Base-by-base conservation (phyloP, 2,888 invertebrate species). In the Amaurobius ferox region DNA sequence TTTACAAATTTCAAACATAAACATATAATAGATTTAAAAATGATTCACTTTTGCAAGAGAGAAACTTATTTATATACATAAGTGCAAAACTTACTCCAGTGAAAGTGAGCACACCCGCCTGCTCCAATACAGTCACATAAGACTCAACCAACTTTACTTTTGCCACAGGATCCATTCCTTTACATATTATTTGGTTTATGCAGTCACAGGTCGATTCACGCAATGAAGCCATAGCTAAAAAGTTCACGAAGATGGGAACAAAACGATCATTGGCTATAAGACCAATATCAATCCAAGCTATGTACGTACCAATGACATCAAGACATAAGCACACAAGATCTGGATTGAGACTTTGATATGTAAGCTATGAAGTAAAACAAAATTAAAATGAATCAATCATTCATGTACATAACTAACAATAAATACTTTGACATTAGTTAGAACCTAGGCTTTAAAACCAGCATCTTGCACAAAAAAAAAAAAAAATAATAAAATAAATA, bases 241-340 rank as follows among this genome's bases (percentile, higher is more conserved):
- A 91, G 6, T 90, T 90, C 28, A 93, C 91, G 32, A 93, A 90
- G 19, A 92, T 90, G 2, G 91, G 89, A 35, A 93, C 92, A 88
- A 93, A 93, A 35, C 91, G 91, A 73, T 93, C 92, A 89, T 93
- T 93, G 62, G 93, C 93, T 28, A 94, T 92, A 39, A 93, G 91
- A 66, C 91, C 91, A 73, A 93, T 92, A 89, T 94, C 93, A 78
- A 94, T 93, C 94, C 94, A 94, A 0, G 93, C 92, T 16, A 93
- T 91, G 89, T 92, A 94, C 28, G 92, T 91, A 1, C 93, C 93
- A 72, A 93, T 92, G 11, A 92, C 92, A 40, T 93, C 92, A 76
- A 93, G 90, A 87, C 93, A 93, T 71, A 91, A 90, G 81, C 91
- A 89, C 5, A 90, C 89, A 70, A 92, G 88, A 74, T 92, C 91